A percentile compares a stretch with the other conserved stretches of the same genome.
These are phyloP conservation scores for Arothron firmamentum DNA, from an alignment of 2,113 vertebrate genomes.

Conservation along the genomic window DNA sequence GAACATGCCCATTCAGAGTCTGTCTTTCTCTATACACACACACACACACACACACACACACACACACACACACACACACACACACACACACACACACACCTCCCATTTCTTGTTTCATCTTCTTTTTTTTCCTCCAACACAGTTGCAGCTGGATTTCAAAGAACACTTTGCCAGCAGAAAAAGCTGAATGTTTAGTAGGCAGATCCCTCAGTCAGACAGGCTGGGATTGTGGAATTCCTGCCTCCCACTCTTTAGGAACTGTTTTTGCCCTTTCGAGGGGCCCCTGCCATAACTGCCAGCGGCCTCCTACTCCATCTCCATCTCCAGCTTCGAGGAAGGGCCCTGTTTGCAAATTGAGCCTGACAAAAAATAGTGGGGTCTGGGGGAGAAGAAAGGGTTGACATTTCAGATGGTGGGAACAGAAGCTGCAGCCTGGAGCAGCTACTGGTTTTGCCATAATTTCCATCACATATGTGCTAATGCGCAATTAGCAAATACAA, in stretches of 20 bases:
- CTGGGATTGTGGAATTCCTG: conserved; percentile 85
- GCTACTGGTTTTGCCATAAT: not conserved
- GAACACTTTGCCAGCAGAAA: conserved; percentile 66
- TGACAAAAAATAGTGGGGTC: conserved; percentile 67
- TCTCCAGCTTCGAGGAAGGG: conserved; percentile 64
- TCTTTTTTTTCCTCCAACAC: conserved; percentile 31
- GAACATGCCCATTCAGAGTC: conserved; percentile 66
- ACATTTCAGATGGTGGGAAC: conserved; percentile 46
- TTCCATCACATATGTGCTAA: too few species aligned
- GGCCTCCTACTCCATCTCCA: conserved; percentile 64
- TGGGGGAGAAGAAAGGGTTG: conserved; percentile 41
- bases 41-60: conserved; percentile 19
- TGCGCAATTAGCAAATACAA: too few species aligned
- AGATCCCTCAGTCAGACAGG: conserved; percentile 71
- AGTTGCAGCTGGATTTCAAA: conserved; percentile 79
- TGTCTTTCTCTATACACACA: not conserved
- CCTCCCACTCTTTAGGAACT: conserved; percentile 84
- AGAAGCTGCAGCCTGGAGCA: conserved; percentile 10
- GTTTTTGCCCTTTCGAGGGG: conserved; percentile 85
- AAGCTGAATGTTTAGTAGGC: conserved; percentile 75
- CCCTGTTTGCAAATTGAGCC: conserved; percentile 84
- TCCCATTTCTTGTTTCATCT: conserved; percentile 32
- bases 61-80: conserved; percentile 10
- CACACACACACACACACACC: conserved; percentile 23
- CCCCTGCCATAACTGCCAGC: conserved; percentile 87